Base-by-base conservation (phyloP, 2,888 invertebrate species). In the Alcis repandata region DNA sequence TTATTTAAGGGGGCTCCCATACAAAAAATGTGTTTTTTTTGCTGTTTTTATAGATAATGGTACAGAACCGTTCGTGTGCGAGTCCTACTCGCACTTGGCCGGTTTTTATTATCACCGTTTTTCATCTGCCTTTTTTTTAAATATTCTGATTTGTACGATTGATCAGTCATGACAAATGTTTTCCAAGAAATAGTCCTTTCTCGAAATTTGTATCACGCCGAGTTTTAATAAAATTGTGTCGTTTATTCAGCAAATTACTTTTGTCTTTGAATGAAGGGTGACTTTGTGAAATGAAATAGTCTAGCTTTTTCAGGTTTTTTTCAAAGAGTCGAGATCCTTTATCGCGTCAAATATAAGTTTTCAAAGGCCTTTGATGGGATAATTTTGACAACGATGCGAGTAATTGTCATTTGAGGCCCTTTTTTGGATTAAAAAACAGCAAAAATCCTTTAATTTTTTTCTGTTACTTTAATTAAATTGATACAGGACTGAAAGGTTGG, bases 231-330 rank as follows among this genome's bases (percentile, higher is more conserved):
- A 52, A 43, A 57, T 40, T 38, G 36, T 53, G 40, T 45, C 40
- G 48, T 59, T 52, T 63, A 58, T 63, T 52, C 53, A 20, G 10
- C n/a, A 40, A 63, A 58, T 43, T 48, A 40, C 17, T 48, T 52
- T 52, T 63, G 58, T 58, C 63, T 52, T 63, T 45, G 32, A 43
- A 45, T 40, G 32, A 51, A 52, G 41, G 48, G 48, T 59, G 57
- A 36, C 56, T 63, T 59, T 63, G 41, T 63, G 63, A 53, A 53
- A 63, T 63, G 58, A 58, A 58, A 52, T 62, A 49, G 62, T 63
- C 58, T 59, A 58, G 58, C 40, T 52, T 63, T 63, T 57, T 58
- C 40, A 38, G 13, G 43, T 19, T 58, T 46, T 46, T 41, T 38
- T 63, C 52, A 63, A 63, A 63, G 58, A 45, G 59, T 38, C 33